Evolutionary conservation across 2,888 invertebrate species (phyloP).

Genomic region (Myopa tessellatipennis): DNA sequence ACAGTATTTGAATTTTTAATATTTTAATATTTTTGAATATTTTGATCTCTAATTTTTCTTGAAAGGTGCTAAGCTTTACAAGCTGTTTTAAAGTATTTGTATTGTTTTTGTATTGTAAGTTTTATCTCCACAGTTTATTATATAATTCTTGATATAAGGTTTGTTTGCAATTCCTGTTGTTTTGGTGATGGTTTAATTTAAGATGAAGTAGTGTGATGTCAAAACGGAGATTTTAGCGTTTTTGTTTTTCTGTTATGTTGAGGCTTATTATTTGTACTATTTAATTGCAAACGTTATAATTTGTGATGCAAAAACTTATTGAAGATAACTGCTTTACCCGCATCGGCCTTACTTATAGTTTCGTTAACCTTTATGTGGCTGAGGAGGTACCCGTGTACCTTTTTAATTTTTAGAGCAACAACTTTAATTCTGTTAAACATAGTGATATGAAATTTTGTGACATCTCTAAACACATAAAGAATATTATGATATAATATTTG

Average conservation of each 20-base stretch:
- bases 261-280: background rate
- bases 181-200: conserved; percentile 65
- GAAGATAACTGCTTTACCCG: conserved; percentile 10
- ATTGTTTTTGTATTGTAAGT: too few species aligned
- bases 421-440: too few species aligned
- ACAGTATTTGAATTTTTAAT: conserved; percentile 8
- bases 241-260: background rate
- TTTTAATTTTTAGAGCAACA: too few species aligned
- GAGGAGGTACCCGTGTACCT: too few species aligned
- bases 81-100: conserved; percentile 7
- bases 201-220: conserved; percentile 68
- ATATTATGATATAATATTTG: too few species aligned
- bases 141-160: conserved; percentile 43
- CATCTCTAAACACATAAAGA: too few species aligned
- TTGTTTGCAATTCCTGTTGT: conserved; percentile 55
- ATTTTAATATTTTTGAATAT: background rate
- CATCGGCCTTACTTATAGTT: too few species aligned
- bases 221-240: conserved; percentile 66
- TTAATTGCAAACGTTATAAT: background rate
- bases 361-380: too few species aligned
- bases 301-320: conserved; percentile 2
- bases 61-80: background rate
- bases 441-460: too few species aligned
- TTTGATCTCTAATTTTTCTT: background rate
- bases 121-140: conserved; percentile 42